Evolutionary conservation across 2,113 vertebrate species (phyloP).

Genomic region (Centropus bengalensis): DNA sequence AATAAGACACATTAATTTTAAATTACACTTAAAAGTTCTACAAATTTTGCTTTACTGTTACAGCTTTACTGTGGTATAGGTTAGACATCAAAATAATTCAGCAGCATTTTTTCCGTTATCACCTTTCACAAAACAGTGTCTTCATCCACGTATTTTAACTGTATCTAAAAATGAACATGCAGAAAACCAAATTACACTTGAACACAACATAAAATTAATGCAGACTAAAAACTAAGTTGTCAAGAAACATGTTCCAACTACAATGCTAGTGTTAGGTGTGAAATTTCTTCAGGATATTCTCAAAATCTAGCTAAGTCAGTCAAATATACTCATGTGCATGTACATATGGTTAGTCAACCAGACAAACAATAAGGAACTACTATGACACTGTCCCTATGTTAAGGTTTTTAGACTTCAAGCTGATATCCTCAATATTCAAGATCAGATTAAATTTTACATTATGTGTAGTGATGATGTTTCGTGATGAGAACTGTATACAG

Average conservation of each 20-base stretch:
- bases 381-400: neutral
- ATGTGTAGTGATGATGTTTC: neutral
- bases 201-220: neutral
- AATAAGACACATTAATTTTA: neutral
- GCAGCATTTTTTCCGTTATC: neutral
- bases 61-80: neutral
- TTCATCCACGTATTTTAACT: neutral
- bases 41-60: neutral
- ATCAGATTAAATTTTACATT: neutral
- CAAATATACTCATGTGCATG: neutral
- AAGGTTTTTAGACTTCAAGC: neutral
- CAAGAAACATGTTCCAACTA: neutral
- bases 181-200: rapidly evolving
- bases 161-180: neutral
- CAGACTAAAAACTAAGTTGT: neutral
- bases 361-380: neutral
- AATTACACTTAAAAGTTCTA: neutral
- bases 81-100: neutral
- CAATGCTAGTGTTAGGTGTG: neutral
- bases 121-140: neutral
- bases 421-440: neutral
- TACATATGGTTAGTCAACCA: neutral
- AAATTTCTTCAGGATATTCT: neutral
- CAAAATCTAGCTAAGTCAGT: neutral
- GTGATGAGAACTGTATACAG: neutral